A percentile compares a stretch with the other conserved stretches of the same genome.
phyloP scores from a whole-genome alignment of 2,888 invertebrate genomes.

The Philopedon plagiatum region DNA sequence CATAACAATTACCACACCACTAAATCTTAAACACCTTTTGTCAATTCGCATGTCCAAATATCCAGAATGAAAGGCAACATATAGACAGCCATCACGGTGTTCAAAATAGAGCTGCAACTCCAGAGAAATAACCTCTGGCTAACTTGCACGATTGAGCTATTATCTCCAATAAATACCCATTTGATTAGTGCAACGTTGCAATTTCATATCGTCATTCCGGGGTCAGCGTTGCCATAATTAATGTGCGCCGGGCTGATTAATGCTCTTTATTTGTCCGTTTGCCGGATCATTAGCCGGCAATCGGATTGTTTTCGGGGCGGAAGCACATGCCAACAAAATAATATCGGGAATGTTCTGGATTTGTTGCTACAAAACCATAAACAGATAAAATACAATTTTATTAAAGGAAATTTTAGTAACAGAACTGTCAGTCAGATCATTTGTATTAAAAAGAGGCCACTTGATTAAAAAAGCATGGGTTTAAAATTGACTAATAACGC shows the following conservation, averaged over 20 bases:
- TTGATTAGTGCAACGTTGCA: conserved; percentile 33
- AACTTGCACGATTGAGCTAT: conserved; percentile 13
- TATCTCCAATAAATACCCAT: conserved; percentile 27
- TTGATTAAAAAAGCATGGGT: too few relatives aligned
- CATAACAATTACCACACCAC: too few relatives aligned
- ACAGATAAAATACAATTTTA: too few relatives aligned
- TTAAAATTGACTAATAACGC: too few relatives aligned
- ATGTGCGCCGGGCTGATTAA: conserved; percentile 38
- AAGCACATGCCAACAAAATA: conserved; percentile 18
- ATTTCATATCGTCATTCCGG: conserved; percentile 35
- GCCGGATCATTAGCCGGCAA: conserved; percentile 39
- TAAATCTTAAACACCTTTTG: too few relatives aligned
- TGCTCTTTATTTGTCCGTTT: conserved; percentile 40
- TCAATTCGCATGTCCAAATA: too few relatives aligned
- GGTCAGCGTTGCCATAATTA: conserved; percentile 33
- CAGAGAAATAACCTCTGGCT: conserved; percentile 3
- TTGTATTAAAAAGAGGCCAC: too few relatives aligned
- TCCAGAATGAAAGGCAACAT: neutral
- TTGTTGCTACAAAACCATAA: too few relatives aligned
- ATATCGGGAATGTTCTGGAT: conserved; percentile 8
- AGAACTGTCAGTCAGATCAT: too few relatives aligned
- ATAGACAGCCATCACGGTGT: neutral
- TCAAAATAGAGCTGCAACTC: neutral
- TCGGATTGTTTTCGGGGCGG: conserved; percentile 29
- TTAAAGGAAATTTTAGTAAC: too few relatives aligned